These are phyloP conservation scores for Rhabdomys pumilio DNA, from an alignment of 2,797 vertebrate species.

Conservation along the genomic window DNA sequence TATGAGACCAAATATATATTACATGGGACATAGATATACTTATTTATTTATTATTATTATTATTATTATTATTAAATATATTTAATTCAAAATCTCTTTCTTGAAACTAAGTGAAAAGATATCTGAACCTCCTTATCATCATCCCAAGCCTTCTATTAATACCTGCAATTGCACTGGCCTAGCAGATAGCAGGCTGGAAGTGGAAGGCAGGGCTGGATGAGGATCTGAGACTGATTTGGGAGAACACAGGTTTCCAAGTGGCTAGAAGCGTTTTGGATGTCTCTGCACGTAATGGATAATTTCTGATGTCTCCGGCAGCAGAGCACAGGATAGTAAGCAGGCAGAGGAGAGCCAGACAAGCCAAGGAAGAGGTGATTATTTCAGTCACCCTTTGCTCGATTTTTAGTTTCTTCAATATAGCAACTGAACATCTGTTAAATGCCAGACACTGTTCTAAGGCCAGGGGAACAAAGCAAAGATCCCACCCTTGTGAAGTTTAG, in stretches of 20 bases:
- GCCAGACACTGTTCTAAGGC: slow-evolving; percentile 10
- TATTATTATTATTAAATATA: neutral
- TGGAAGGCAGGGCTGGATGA: neutral
- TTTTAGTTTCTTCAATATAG: slow-evolving; percentile 22
- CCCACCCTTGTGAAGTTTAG: neutral
- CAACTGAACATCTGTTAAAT: neutral
- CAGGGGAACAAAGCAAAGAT: slow-evolving; percentile 16
- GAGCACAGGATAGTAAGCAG: neutral
- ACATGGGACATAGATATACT: neutral
- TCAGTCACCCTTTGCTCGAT: neutral
- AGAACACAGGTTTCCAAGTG: slow-evolving; percentile 34
- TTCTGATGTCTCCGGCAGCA: neutral
- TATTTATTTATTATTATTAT: no score
- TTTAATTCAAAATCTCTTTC: neutral
- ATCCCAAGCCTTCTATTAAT: slow-evolving; percentile 37
- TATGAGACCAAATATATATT: no score
- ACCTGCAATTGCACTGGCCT: neutral
- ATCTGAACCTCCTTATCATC: neutral
- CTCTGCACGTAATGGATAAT: neutral
- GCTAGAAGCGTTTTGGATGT: neutral
- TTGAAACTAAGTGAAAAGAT: slow-evolving; percentile 4
- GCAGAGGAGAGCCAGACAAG: neutral
- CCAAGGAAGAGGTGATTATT: neutral
- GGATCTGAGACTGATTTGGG: slow-evolving; percentile 36
- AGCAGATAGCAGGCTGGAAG: neutral